These are phyloP conservation scores for Hoplostethus atlanticus DNA, from an alignment of 2,797 vertebrate genomes.

Conservation along the genomic window DNA sequence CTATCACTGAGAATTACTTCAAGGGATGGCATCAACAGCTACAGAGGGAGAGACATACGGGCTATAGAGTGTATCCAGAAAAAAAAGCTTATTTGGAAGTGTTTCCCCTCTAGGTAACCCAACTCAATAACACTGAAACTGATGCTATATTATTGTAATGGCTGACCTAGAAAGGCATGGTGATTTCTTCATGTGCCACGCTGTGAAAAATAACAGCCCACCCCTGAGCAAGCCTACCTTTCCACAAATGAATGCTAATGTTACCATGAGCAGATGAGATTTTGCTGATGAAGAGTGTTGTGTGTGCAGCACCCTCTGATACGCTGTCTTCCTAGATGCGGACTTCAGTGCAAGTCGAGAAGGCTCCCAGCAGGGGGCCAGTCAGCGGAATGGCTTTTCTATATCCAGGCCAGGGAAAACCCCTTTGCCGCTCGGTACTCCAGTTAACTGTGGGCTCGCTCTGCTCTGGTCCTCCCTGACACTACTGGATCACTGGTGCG, in stretches of 20 bases:
- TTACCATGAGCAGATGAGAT: background rate
- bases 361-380: constrained; percentile 36
- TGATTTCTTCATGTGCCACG: background rate
- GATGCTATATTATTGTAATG: background rate
- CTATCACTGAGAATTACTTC: constrained; percentile 32
- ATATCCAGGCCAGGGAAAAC: constrained; percentile 36
- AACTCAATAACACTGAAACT: no score
- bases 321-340: constrained; percentile 17
- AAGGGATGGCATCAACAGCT: constrained; percentile 44
- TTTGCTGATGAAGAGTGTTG: background rate
- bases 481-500: background rate
- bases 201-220: background rate
- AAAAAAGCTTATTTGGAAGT: no score
- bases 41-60: background rate
- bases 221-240: background rate
- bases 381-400: constrained; percentile 47
- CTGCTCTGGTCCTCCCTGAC: constrained; percentile 15
- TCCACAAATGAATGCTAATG: constrained; percentile 2
- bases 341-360: constrained; percentile 40
- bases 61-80: background rate
- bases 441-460: constrained; percentile 35
- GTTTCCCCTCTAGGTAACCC: no score
- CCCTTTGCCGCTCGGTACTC: constrained; percentile 29
- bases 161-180: background rate
- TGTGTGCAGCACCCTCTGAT: constrained; percentile 9